A percentile compares a stretch with the other conserved stretches of the same genome.
Evolutionary conservation across 2,113 vertebrate genomes (phyloP).

Genomic region (Riparia riparia): DNA sequence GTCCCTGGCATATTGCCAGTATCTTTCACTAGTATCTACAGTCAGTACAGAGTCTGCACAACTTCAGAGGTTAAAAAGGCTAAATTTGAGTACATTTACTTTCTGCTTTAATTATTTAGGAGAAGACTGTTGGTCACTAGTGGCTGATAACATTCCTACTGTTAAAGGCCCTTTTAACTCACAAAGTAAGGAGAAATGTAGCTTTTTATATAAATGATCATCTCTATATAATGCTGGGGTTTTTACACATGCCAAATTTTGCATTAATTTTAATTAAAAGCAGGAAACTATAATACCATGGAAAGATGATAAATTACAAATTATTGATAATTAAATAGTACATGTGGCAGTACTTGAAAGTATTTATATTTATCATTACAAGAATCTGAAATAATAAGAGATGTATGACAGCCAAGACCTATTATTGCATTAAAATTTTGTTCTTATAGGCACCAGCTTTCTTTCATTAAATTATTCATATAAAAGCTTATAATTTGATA

Average conservation of each 20-base stretch:
- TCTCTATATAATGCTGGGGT: conserved; percentile 32
- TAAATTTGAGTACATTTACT: conserved; percentile 41
- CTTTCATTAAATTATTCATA: not conserved
- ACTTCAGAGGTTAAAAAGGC: conserved; percentile 57
- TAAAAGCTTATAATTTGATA: not conserved
- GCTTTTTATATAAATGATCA: conserved; percentile 61
- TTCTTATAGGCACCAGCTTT: not conserved
- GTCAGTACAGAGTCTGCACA: not conserved
- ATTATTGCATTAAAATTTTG: not conserved
- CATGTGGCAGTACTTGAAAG: not conserved
- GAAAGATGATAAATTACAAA: conserved; percentile 38
- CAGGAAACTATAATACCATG: conserved; percentile 20
- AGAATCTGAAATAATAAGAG: not conserved
- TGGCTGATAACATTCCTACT: conserved; percentile 65
- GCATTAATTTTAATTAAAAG: conserved; percentile 49
- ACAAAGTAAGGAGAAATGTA: not conserved
- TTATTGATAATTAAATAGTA: conserved; percentile 60
- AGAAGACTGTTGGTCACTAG: conserved; percentile 70
- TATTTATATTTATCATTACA: not conserved
- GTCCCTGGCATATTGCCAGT: conserved; percentile 21
- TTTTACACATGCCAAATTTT: conserved; percentile 32
- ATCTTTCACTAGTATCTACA: conserved; percentile 11
- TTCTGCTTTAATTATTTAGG: conserved; percentile 74
- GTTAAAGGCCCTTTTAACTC: conserved; percentile 40
- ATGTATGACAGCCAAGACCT: not conserved